A percentile compares a stretch with the other conserved stretches of the same genome.
These are phyloP conservation scores for Cottus gobio DNA, from an alignment of 2,113 vertebrate species.

Conservation along the genomic window DNA sequence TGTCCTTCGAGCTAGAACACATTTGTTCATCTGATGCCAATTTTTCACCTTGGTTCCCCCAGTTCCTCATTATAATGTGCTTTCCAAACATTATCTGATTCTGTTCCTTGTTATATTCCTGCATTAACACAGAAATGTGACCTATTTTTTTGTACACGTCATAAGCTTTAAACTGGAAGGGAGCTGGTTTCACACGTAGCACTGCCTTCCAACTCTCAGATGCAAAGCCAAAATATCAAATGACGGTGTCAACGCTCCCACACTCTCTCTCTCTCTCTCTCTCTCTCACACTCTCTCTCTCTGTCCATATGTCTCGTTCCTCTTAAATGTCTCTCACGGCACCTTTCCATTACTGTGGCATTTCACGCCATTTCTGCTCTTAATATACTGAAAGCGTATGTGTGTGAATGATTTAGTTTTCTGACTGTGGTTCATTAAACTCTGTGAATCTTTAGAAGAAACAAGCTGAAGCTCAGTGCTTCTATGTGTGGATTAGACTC, in stretches of 20 bases:
- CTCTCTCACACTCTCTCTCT: conserved; percentile 5
- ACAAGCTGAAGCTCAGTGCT: conserved; percentile 6
- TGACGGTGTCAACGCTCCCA: conserved; percentile 3
- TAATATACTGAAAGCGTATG: conserved; percentile 33
- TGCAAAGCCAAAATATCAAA: conserved; percentile 40
- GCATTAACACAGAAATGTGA: background rate
- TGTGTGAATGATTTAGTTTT: conserved; percentile 27
- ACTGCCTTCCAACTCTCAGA: conserved; percentile 31
- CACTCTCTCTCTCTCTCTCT: conserved; percentile 3
- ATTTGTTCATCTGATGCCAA: background rate
- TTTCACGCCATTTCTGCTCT: conserved; percentile 24
- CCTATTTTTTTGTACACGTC: background rate
- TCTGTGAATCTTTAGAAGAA: conserved; percentile 38
- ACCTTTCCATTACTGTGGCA: conserved; percentile 31
- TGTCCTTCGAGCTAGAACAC: background rate
- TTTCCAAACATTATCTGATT: background rate
- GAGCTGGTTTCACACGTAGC: conserved; percentile 26
- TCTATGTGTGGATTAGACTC: conserved; percentile 45
- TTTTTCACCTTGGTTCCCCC: background rate
- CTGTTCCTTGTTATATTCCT: background rate
- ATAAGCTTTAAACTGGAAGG: background rate
- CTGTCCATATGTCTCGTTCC: background rate
- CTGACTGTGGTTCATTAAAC: conserved; percentile 50
- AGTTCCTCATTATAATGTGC: background rate
- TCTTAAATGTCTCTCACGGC: conserved; percentile 37